A percentile compares a stretch with the other conserved stretches of the same genome.
Evolutionary conservation across 2,797 vertebrate genomes (phyloP).

Genomic region (Micromesistius poutassou): DNA sequence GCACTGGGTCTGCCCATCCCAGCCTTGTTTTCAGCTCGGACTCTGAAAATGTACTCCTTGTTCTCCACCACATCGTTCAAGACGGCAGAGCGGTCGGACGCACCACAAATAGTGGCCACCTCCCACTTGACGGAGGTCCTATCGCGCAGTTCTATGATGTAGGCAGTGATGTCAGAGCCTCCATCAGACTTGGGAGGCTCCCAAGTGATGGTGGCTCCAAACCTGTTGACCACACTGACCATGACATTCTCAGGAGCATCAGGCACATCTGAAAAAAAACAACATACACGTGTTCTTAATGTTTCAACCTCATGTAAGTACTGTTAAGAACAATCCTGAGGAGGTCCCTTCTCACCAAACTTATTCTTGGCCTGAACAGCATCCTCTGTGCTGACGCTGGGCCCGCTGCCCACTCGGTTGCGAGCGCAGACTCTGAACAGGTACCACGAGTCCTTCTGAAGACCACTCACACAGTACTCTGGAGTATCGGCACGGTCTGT

Average conservation of each 20-base stretch:
- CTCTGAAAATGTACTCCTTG: conserved; percentile 97
- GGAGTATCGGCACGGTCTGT: conserved; percentile 88
- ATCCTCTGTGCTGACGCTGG: conserved; percentile 82
- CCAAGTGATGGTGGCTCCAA: conserved; percentile 89
- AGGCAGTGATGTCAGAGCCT: conserved; percentile 89
- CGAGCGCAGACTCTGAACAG: conserved; percentile 94
- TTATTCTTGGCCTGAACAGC: conserved; percentile 95
- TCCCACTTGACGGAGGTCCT: conserved; percentile 95
- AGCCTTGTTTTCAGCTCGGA: conserved; percentile 92
- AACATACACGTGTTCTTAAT: not conserved
- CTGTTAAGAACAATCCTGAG: not conserved
- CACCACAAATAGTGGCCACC: conserved; percentile 78
- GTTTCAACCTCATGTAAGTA: not conserved
- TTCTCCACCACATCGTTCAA: conserved; percentile 95
- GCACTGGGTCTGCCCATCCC: conserved; percentile 91
- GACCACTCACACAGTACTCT: conserved; percentile 90
- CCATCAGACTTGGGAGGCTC: conserved; percentile 89
- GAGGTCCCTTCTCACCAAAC: conserved; percentile 76
- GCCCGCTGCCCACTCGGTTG: conserved; percentile 92
- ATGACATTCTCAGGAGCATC: conserved; percentile 91
- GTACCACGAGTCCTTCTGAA: conserved; percentile 89
- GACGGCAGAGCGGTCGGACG: conserved; percentile 77
- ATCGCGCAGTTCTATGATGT: conserved; percentile 91
- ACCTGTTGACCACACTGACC: conserved; percentile 83
- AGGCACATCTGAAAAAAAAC: conserved; percentile 81